phyloP scores from a whole-genome alignment of 2,797 vertebrate genomes.

The Artibeus lituratus region DNA sequence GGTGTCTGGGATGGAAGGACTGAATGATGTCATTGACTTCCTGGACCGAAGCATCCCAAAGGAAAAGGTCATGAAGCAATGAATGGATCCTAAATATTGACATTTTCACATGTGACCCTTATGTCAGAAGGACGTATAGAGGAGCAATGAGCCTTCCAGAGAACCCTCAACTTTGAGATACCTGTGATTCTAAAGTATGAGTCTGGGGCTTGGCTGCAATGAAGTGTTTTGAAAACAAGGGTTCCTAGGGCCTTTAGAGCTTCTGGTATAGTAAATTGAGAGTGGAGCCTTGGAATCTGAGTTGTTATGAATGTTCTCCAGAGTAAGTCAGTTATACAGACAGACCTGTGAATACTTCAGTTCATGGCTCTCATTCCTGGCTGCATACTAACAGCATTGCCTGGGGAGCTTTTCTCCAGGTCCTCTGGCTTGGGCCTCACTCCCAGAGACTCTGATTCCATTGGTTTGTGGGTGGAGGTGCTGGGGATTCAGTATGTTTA shows the following conservation, averaged over 20 bases:
- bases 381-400: not conserved
- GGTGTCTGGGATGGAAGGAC: not conserved
- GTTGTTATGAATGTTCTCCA: not conserved
- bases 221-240: not conserved
- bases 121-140: not conserved
- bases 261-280: not conserved
- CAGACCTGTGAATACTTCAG: not conserved
- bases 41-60: not conserved
- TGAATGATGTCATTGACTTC: not conserved
- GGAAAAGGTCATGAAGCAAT: not conserved
- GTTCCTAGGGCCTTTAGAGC: not conserved
- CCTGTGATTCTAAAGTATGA: not conserved
- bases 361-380: not conserved
- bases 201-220: not conserved
- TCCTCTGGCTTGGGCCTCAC: not conserved
- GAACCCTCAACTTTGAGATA: not conserved
- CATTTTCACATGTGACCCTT: slow-evolving; percentile 15
- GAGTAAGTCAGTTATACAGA: not conserved
- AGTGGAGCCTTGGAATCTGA: not conserved
- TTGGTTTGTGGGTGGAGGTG: not conserved
- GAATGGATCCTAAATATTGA: not conserved
- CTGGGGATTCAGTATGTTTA: not conserved
- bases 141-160: not conserved
- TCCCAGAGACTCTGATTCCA: not conserved
- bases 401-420: not conserved